Conservation (phyloP, 2,888 invertebrate species). For the Pachycephus smyrnensis region DNA sequence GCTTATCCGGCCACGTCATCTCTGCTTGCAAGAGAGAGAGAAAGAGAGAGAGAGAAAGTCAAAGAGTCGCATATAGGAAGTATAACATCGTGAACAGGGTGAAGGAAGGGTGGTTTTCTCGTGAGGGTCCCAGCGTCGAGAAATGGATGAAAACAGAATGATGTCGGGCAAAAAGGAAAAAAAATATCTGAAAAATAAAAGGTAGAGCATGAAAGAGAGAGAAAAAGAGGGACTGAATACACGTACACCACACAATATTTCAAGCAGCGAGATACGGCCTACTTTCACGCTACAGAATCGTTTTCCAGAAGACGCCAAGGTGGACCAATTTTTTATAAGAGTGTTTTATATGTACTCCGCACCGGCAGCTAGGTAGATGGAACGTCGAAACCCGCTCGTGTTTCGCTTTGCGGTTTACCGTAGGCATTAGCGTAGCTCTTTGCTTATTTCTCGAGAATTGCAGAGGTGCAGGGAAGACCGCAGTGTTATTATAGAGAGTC, state of each 20-base stretch:
- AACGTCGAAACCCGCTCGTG: neutral
- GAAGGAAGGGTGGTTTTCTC: neutral
- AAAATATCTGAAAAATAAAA: neutral
- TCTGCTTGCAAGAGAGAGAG: neutral
- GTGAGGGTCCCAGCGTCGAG: neutral
- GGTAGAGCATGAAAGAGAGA: neutral
- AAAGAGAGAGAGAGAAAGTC: neutral
- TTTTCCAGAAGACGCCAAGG: neutral
- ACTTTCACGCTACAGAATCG: neutral
- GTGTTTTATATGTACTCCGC: neutral
- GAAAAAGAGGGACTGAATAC: neutral
- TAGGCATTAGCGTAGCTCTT: neutral
- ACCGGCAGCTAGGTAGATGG: neutral
- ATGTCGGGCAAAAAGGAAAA: neutral
- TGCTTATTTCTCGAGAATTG: neutral
- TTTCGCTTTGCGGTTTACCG: neutral
- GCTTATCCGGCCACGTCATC: slow-evolving; percentile 22
- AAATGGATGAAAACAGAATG: neutral
- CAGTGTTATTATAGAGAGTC: neutral
- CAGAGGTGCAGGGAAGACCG: neutral
- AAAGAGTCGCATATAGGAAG: neutral
- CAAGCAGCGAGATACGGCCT: neutral
- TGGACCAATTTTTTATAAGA: neutral
- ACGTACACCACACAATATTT: neutral
- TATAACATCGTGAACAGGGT: neutral